Evolutionary conservation across 2,113 vertebrate genomes (phyloP).

Genomic region (Cheilinus undulatus): DNA sequence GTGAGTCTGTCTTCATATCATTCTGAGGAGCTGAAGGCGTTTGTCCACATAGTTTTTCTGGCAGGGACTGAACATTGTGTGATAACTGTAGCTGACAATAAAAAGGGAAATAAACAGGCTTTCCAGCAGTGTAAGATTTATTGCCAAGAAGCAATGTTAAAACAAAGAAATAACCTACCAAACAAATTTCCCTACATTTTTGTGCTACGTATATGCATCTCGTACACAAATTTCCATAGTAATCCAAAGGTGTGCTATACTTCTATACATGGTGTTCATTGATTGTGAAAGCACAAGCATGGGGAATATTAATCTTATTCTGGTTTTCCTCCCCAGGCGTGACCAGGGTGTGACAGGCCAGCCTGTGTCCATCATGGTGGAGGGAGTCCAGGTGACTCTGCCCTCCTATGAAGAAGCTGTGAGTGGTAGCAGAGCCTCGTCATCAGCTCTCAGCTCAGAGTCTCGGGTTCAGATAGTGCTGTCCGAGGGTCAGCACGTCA

Average conservation of each 20-base stretch:
- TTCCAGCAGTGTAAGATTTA: too few species aligned
- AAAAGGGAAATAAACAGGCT: too few species aligned
- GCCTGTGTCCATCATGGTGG: slow-evolving; percentile 95
- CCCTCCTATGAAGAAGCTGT: slow-evolving; percentile 98
- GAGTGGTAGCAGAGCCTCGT: slow-evolving; percentile 83
- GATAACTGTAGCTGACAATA: too few species aligned
- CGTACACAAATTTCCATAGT: too few species aligned
- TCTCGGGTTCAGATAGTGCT: slow-evolving; percentile 97
- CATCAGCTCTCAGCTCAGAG: slow-evolving; percentile 80
- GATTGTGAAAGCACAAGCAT: background rate
- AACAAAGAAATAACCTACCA: too few species aligned
- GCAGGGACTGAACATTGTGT: too few species aligned
- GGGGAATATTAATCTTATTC: background rate
- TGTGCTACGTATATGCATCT: too few species aligned
- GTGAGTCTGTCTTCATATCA: slow-evolving; percentile 75
- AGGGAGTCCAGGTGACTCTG: slow-evolving; percentile 95
- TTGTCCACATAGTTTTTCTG: background rate
- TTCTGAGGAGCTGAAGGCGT: background rate
- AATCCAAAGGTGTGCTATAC: too few species aligned
- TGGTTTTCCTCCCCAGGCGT: slow-evolving; percentile 79
- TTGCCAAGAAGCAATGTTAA: too few species aligned
- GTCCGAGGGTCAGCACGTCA: slow-evolving; percentile 86
- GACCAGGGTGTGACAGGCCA: slow-evolving; percentile 93
- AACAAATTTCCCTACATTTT: too few species aligned
- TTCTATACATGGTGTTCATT: background rate